Conservation (phyloP, 1,140 invertebrate species). For the Hypothenemus hampei region DNA sequence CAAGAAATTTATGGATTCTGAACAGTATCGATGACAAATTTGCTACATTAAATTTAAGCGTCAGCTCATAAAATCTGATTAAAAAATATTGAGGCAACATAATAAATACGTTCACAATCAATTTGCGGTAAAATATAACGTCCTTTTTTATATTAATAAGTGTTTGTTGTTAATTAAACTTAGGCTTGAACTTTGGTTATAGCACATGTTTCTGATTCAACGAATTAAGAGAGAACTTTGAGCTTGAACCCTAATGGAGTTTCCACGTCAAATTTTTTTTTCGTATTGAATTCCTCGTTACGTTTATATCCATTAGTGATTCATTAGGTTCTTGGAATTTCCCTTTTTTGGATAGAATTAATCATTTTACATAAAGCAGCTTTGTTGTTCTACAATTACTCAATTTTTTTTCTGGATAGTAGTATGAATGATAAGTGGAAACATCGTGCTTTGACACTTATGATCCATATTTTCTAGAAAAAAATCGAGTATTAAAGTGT, state of each 20-base stretch:
- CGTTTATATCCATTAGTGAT: constrained; percentile 1
- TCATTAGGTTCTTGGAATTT: not conserved
- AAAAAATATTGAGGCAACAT: not conserved
- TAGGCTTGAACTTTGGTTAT: not conserved
- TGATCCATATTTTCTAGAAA: not conserved
- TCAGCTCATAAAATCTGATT: not conserved
- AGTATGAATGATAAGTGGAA: not conserved
- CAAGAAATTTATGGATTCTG: constrained; percentile 1
- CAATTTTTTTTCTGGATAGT: not conserved
- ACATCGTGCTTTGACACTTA: not conserved
- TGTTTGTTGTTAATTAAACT: not conserved
- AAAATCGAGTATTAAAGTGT: not conserved
- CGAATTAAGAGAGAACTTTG: not conserved
- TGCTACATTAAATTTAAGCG: constrained; percentile 4
- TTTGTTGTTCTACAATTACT: not conserved
- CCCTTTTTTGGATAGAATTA: not conserved
- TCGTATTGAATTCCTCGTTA: not conserved
- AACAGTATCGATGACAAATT: constrained; percentile 9
- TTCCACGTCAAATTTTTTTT: not conserved
- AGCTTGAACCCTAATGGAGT: not conserved
- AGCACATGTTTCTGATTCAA: not conserved
- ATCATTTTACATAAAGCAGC: not conserved
- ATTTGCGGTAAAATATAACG: too few species aligned
- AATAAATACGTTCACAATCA: not conserved
- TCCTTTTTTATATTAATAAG: not conserved